Evolutionary conservation across 2,797 vertebrate genomes (phyloP).

Genomic region (Cottoperca gobio): DNA sequence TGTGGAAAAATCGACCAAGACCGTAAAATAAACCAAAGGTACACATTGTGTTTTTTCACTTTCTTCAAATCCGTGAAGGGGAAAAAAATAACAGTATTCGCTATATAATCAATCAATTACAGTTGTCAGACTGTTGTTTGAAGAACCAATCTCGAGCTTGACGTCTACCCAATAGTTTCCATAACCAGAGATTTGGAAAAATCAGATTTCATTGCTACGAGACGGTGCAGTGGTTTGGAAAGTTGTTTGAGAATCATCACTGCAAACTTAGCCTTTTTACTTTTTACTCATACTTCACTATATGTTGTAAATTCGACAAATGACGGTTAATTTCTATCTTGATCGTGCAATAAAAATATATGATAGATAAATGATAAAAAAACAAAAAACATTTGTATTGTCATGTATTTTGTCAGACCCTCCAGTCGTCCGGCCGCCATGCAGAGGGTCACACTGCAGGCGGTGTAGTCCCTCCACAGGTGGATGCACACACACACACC

Average conservation of each 20-base stretch:
- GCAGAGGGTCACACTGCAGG: slow-evolving; percentile 10
- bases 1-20: slow-evolving; percentile 67
- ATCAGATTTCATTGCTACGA: not conserved
- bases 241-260: slow-evolving; percentile 21
- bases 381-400: not conserved
- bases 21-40: slow-evolving; percentile 56
- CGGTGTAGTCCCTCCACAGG: slow-evolving; percentile 55
- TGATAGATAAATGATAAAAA: not conserved
- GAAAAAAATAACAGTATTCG: slow-evolving; percentile 5
- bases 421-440: not conserved
- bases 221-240: slow-evolving; percentile 1
- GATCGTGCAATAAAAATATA: not conserved
- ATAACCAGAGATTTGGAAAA: slow-evolving; percentile 19
- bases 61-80: slow-evolving; percentile 32
- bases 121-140: slow-evolving; percentile 17
- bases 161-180: slow-evolving; percentile 14
- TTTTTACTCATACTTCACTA: not conserved
- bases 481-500: slow-evolving; percentile 46
- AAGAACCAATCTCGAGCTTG: slow-evolving; percentile 4
- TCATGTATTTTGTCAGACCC: not conserved
- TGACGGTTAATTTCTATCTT: not conserved
- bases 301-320: not conserved
- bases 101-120: slow-evolving; percentile 24
- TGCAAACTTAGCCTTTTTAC: not conserved
- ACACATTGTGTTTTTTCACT: slow-evolving; percentile 53